Base-by-base conservation (phyloP, 2,113 vertebrate genomes). In the Odobenus rosmarus region DNA sequence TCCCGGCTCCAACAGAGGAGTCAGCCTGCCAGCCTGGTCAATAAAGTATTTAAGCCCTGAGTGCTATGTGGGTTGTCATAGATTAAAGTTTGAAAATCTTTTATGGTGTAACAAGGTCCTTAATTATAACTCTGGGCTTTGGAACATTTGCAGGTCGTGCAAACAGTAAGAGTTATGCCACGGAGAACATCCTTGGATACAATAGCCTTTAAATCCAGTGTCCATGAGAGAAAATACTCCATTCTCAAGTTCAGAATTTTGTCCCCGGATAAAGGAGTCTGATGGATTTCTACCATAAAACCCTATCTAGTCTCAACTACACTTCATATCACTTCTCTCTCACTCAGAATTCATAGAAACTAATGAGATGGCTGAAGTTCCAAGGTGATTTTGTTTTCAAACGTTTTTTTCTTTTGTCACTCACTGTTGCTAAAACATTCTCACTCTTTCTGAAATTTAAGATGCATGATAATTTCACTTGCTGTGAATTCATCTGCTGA, bases 41-140 rank as follows among this genome's bases (percentile, higher is more conserved):
- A 98, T 98, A 98, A 98, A 98, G 97, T 98, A 98, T 98, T 99
- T 98, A 99, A 99, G 81, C 87, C 85, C 87, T 86, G 57, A 97
- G 97, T 92, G 97, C 91, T 88, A 53, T 90, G 97, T 87, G 96
- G 97, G 88, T 88, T 98, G 98, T 80, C 98, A 90, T 67, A 98
- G 98, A 98, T 98, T 98, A 98, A 98, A 98, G 98, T 98, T 96
- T 98, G 71, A 98, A 98, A 97, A 94, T 95, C 86, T 98, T 98
- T 97, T 97, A 98, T 95, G 79, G 92, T 28, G 1, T 89, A 98
- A 98, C 98, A 98, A 98, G 85, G 90, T 93, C 96, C 97, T 98
- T 98, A 97, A 98, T 98, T 98, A 98, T 97, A 97, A 96, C 91
- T 97, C 53, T 42, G 94, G 26, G 96, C 88, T 97, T 95, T 96